Evolutionary conservation across 2,888 invertebrate species (phyloP).

Genomic region (Epinotia demarniana): DNA sequence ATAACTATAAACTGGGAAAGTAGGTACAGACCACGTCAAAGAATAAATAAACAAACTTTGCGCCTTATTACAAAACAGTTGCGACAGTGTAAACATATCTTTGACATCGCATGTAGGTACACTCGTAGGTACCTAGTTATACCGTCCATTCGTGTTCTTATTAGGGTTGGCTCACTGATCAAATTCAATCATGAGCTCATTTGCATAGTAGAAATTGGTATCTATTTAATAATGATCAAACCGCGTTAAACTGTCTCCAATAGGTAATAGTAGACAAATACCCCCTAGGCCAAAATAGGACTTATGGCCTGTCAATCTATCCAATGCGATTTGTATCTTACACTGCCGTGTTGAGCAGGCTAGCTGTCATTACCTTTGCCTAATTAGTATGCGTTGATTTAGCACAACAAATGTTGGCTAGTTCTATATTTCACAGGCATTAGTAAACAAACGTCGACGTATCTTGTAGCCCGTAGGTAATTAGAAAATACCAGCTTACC

Average conservation of each 20-base stretch:
- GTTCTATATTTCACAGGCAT: conserved; percentile 11
- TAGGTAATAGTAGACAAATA: neutral
- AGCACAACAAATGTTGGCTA: neutral
- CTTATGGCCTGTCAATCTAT: neutral
- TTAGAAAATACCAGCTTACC: conserved; percentile 75
- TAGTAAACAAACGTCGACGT: conserved; percentile 44
- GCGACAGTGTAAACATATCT: neutral
- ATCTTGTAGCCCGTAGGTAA: conserved; percentile 54
- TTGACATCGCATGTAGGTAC: neutral
- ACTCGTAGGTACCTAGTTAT: neutral
- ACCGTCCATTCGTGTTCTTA: too few species aligned
- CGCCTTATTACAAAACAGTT: neutral
- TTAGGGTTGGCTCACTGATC: too few species aligned
- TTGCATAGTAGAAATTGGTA: neutral
- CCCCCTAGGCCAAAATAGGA: neutral
- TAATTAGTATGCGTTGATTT: conserved; percentile 16
- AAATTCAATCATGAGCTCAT: neutral
- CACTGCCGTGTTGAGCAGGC: neutral
- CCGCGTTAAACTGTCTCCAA: too few species aligned
- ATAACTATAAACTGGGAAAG: too few species aligned
- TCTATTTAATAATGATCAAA: too few species aligned
- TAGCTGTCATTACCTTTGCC: conserved; percentile 3
- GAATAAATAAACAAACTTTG: too few species aligned
- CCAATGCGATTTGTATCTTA: neutral
- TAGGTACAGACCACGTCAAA: too few species aligned